phyloP scores from a whole-genome alignment of 1,140 invertebrate species.

The Pygmarrhopalites habei region DNA sequence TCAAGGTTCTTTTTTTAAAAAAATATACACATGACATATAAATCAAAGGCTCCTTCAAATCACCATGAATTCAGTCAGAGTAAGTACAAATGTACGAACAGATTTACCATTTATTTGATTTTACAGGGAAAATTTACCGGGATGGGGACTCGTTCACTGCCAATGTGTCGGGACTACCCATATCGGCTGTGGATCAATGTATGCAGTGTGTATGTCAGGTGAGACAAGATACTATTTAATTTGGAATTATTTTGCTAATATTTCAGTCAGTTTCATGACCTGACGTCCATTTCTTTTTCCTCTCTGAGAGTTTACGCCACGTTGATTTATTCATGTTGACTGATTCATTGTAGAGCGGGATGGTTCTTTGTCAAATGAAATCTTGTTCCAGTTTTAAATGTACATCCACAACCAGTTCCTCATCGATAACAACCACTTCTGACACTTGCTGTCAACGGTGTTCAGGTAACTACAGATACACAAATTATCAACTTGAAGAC shows the following conservation, averaged over 20 bases:
- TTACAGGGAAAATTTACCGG: slow-evolving; percentile 38
- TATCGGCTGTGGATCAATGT: slow-evolving; percentile 39
- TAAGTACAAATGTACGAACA: no score
- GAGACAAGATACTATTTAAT: background rate
- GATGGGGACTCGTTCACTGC: slow-evolving; percentile 40
- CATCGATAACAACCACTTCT: background rate
- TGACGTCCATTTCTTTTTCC: no score
- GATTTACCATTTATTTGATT: no score
- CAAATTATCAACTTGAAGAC: background rate
- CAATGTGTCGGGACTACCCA: slow-evolving; percentile 39
- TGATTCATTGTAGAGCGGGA: slow-evolving; percentile 27
- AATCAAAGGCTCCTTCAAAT: background rate
- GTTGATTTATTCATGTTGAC: no score
- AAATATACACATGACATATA: background rate
- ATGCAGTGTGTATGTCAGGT: slow-evolving; percentile 41
- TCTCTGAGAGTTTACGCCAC: no score
- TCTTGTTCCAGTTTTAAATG: slow-evolving; percentile 33
- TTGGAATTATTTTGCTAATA: no score
- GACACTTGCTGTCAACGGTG: slow-evolving; percentile 22
- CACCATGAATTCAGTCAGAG: background rate
- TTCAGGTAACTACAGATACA: slow-evolving; percentile 9
- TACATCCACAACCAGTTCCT: background rate
- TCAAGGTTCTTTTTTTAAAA: slow-evolving; percentile 14
- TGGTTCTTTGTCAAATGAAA: slow-evolving; percentile 36
- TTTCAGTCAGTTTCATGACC: background rate